Evolutionary conservation across 1,140 invertebrate species (phyloP).

Genomic region (Steinernema khuongi): DNA sequence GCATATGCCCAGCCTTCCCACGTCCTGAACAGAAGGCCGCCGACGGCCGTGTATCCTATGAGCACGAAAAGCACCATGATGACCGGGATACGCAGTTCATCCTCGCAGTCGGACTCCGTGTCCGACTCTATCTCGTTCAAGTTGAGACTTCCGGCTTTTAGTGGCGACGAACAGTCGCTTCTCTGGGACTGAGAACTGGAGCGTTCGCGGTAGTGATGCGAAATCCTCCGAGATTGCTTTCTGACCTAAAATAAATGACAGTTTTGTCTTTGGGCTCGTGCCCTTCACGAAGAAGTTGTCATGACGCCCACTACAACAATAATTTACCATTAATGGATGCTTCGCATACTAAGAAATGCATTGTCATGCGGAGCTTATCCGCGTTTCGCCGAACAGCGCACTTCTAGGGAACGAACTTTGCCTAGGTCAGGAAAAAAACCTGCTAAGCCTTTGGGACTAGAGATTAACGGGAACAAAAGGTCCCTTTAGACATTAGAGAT

Average conservation of each 20-base stretch:
- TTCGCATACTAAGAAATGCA: not conserved
- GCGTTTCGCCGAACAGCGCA: too few relatives aligned
- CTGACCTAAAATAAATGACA: conserved; percentile 52
- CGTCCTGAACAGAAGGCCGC: conserved; percentile 50
- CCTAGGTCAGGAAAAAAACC: too few relatives aligned
- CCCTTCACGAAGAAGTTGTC: too few relatives aligned
- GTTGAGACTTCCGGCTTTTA: conserved; percentile 52
- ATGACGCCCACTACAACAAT: too few relatives aligned
- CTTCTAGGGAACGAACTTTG: too few relatives aligned
- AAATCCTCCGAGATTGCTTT: conserved; percentile 48
- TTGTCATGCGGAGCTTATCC: not conserved
- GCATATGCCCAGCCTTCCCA: conserved; percentile 58
- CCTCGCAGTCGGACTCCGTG: conserved; percentile 40
- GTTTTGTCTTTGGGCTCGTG: conserved; percentile 21
- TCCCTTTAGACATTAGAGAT: too few relatives aligned
- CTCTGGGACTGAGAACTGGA: conserved; percentile 41
- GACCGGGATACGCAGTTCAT: conserved; percentile 53
- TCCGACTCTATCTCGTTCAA: conserved; percentile 50
- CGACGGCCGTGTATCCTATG: conserved; percentile 53
- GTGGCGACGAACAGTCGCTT: conserved; percentile 31
- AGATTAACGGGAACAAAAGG: too few relatives aligned
- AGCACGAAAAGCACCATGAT: conserved; percentile 56
- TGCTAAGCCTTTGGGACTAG: too few relatives aligned
- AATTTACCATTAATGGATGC: too few relatives aligned
- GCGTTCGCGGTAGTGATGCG: conserved; percentile 41